These are phyloP conservation scores for Bradypus variegatus DNA, from an alignment of 2,797 vertebrate species.

Conservation along the genomic window DNA sequence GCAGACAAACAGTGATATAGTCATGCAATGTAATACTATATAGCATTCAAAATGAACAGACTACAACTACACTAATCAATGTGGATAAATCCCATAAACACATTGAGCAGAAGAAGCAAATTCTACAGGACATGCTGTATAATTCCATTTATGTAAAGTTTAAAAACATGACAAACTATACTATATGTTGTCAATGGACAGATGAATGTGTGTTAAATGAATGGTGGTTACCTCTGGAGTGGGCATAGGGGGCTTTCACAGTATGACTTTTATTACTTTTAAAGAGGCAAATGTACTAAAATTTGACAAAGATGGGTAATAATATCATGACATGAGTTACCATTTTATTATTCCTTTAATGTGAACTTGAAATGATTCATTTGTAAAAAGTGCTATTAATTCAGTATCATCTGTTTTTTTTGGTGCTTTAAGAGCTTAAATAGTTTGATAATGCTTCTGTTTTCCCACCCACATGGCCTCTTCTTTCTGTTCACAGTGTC, in stretches of 20 bases:
- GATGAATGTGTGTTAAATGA: background rate
- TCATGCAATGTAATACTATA: background rate
- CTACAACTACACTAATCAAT: background rate
- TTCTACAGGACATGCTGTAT: background rate
- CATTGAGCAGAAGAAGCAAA: background rate
- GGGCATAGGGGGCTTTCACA: background rate
- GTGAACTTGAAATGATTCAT: background rate
- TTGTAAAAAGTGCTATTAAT: background rate
- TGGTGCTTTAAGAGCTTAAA: background rate
- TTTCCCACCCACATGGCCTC: background rate
- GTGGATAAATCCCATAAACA: background rate
- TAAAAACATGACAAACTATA: background rate
- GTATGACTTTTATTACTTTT: background rate
- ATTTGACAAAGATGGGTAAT: background rate
- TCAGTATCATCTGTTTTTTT: background rate
- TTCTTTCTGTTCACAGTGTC: background rate
- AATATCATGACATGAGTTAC: background rate
- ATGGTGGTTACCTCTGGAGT: background rate
- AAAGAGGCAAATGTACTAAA: background rate
- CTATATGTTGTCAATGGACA: background rate
- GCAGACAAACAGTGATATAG: background rate
- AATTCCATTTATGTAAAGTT: background rate
- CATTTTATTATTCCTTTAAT: background rate
- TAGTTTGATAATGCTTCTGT: background rate
- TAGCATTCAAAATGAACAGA: background rate